These are phyloP conservation scores for Etheostoma nigrum DNA, from an alignment of 2,797 vertebrate genomes.

Conservation along the genomic window DNA sequence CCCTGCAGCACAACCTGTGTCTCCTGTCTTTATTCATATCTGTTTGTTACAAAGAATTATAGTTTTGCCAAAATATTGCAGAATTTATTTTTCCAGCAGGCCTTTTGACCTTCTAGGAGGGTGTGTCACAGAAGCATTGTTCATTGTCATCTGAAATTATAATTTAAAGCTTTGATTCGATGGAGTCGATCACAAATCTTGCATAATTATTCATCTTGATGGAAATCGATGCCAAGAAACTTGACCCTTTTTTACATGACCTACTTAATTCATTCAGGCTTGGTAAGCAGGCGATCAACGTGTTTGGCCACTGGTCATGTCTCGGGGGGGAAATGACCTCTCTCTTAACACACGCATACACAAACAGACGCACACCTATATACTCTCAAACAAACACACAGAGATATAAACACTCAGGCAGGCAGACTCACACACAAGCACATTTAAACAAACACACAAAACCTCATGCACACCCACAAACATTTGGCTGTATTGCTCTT, in stretches of 20 bases:
- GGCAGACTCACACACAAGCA: constrained; percentile 31
- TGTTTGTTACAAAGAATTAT: background rate
- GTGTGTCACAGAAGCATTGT: constrained; percentile 18
- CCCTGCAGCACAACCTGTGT: background rate
- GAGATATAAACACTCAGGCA: constrained; percentile 1
- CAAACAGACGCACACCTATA: constrained; percentile 19
- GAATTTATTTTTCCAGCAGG: constrained; percentile 1
- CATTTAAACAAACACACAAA: constrained; percentile 40
- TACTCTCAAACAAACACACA: constrained; percentile 32
- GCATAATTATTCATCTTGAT: constrained; percentile 61
- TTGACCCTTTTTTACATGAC: constrained; percentile 73
- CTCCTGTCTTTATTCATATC: background rate
- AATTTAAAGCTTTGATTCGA: constrained; percentile 48
- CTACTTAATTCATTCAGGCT: constrained; percentile 73
- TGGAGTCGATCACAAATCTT: constrained; percentile 39
- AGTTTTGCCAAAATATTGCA: constrained; percentile 13
- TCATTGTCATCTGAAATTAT: constrained; percentile 41
- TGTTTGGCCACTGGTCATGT: constrained; percentile 52
- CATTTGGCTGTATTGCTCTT: constrained; percentile 56
- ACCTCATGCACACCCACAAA: constrained; percentile 44
- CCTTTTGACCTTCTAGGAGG: constrained; percentile 1
- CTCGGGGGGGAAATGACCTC: constrained; percentile 34
- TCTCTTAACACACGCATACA: constrained; percentile 33
- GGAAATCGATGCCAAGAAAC: constrained; percentile 73
- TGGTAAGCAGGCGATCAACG: constrained; percentile 51